phyloP scores from a whole-genome alignment of 2,113 vertebrate species.

The Chlorodrepanis virens region DNA sequence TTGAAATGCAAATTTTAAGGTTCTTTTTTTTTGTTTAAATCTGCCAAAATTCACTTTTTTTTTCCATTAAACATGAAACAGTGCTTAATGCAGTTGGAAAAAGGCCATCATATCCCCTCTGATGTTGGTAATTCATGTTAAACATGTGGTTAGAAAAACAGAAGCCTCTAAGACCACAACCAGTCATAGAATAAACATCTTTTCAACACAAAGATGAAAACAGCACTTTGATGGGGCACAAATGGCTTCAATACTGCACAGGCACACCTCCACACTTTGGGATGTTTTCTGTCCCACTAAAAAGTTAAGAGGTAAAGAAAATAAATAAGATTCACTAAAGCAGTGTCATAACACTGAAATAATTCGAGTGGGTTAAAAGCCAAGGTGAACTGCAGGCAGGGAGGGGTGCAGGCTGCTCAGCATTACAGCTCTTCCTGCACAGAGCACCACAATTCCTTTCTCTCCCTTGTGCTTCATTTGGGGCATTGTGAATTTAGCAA shows the following conservation, averaged over 20 bases:
- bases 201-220: background rate
- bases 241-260: background rate
- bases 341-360: background rate
- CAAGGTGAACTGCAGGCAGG: background rate
- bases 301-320: background rate
- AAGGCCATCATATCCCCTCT: background rate
- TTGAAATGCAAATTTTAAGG: background rate
- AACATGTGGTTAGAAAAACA: background rate
- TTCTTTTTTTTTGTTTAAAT: background rate
- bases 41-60: background rate
- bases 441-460: background rate
- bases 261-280: background rate
- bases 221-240: background rate
- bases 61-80: background rate
- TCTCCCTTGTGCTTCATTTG: rapidly evolving
- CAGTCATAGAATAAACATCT: background rate
- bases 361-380: background rate
- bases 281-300: background rate
- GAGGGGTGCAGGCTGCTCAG: background rate
- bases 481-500: background rate
- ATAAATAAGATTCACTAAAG: background rate
- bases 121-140: background rate
- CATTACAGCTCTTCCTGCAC: background rate
- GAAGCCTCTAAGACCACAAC: background rate
- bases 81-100: background rate